These are phyloP conservation scores for Neofelis nebulosa DNA, from an alignment of 2,113 vertebrate species.

Conservation along the genomic window DNA sequence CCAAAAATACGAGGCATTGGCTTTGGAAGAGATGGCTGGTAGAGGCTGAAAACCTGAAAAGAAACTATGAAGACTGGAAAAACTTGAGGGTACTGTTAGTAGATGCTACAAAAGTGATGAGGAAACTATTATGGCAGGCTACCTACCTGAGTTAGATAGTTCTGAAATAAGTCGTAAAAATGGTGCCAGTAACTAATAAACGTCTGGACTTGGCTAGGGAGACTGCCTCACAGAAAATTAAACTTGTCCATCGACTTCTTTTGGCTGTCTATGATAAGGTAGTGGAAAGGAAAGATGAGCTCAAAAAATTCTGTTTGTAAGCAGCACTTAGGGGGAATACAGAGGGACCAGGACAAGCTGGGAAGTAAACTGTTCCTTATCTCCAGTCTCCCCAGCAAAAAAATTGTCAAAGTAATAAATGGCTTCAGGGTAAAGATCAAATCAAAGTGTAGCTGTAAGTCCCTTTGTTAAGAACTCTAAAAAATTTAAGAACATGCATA, in stretches of 20 bases:
- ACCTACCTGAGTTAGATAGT: background rate
- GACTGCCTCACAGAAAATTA: background rate
- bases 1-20: background rate
- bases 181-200: background rate
- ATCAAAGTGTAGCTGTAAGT: background rate
- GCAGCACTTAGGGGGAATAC: background rate
- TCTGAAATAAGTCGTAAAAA: background rate
- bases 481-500: background rate
- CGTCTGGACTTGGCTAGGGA: background rate
- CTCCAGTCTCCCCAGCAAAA: background rate
- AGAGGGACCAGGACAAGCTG: background rate
- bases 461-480: slow-evolving; percentile 44
- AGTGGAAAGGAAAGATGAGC: background rate
- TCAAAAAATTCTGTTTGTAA: slow-evolving; percentile 31
- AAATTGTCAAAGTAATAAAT: slow-evolving; percentile 22
- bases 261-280: background rate
- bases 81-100: background rate
- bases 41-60: background rate
- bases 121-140: background rate
- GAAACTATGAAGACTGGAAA: background rate
- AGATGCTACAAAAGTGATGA: background rate
- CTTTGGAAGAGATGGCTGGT: background rate
- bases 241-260: background rate
- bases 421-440: slow-evolving; percentile 34
- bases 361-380: background rate